Evolutionary conservation across 2,888 invertebrate species (phyloP).

Genomic region (Pecten maximus): DNA sequence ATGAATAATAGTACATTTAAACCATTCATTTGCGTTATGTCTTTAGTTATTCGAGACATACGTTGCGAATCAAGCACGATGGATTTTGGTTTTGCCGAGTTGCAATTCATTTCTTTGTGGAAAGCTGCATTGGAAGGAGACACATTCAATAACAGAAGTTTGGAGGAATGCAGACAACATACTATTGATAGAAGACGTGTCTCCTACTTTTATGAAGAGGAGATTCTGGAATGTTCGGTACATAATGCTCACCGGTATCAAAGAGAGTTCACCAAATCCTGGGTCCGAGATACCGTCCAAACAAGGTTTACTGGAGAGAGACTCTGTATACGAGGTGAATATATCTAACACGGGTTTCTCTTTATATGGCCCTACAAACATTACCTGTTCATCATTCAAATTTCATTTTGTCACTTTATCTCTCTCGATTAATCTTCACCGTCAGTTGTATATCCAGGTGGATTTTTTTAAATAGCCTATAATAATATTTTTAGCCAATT

Average conservation of each 20-base stretch:
- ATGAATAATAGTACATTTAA: too few relatives aligned
- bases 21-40: not conserved
- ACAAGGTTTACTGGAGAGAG: conserved; percentile 28
- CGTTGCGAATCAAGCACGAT: conserved; percentile 16
- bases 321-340: conserved; percentile 55
- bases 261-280: not conserved
- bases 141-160: not conserved
- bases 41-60: conserved; percentile 47
- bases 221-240: not conserved
- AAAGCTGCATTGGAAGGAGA: not conserved
- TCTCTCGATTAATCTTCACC: too few relatives aligned
- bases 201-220: not conserved
- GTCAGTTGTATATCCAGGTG: too few relatives aligned
- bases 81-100: conserved; percentile 51
- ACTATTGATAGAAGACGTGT: conserved; percentile 40
- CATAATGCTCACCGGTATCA: conserved; percentile 44
- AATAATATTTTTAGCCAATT: too few relatives aligned
- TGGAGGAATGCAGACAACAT: conserved; percentile 36
- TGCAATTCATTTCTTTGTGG: conserved; percentile 48
- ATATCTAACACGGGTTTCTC: too few relatives aligned
- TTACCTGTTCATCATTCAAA: too few relatives aligned
- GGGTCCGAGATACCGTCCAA: not conserved
- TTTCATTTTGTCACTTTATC: not conserved
- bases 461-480: too few relatives aligned
- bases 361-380: too few relatives aligned